Evolutionary conservation across 2,113 vertebrate species (phyloP), one percentile per base, ranked within the genome.

Genomic region (Sinocyclocheilus maitianheensis): DNA sequence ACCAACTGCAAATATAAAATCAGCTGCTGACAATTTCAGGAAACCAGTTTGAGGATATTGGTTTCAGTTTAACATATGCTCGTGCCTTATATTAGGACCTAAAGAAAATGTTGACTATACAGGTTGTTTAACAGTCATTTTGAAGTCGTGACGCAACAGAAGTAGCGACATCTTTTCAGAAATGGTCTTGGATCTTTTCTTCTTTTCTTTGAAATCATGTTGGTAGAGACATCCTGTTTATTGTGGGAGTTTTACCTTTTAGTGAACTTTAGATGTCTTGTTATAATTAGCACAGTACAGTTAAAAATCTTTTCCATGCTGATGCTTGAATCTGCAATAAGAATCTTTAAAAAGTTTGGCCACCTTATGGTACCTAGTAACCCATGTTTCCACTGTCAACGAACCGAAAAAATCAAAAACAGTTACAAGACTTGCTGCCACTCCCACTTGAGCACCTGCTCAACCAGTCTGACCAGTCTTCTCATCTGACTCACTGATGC

Each of bases 381-480:
- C 14, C 65, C 11, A 53, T 63, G 81, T 72, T 89, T 85, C 79
- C 63, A 63, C 14, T 67, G 13, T 81, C 62, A 67, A 13, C 5
- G 2, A 81, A 4, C 14, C 0, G 11, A 20, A 62, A 40, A 71
- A 53, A 48, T 46, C 55, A 75, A 87, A 84, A 82, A 87, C 26
- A 22, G 30, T 69, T 58, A 53, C 18, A n/a, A 22, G 62, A 67
- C 37, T 74, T 24, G 1, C 71, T 40, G 58, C 43, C 83, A 83
- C 79, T 6, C 79, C 83, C 75, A 51, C 79, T 26, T 20, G 14
- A 12, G 37, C 81, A 87, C 88, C 81, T 71, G 79, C 46, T 69
- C 3, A 83, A 83, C 88, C 63, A 3, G 78, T 84, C n/a, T 77
- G 84, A 85, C 88, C 65, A 62, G 84, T 48, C 24, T 85, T 53